Percentiles rank a stretch among this genome's conserved stretches.
Conservation (phyloP, 2,113 vertebrate genomes). For the Oryzias celebensis region DNA sequence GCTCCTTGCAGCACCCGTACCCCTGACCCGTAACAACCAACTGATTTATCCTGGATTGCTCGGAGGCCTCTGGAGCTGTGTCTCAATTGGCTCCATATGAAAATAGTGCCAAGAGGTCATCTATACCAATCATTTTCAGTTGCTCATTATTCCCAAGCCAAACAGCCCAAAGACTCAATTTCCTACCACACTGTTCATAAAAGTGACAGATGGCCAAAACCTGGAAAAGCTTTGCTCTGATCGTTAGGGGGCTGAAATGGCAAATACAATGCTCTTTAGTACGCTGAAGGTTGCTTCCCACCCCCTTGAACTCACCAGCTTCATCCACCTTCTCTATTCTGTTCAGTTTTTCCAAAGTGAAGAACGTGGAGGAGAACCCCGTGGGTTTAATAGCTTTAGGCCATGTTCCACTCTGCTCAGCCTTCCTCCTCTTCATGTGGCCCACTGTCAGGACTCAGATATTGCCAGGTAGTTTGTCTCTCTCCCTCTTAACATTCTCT, state of each 20-base stretch:
- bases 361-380: slow-evolving; percentile 54
- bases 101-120: slow-evolving; percentile 71
- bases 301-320: slow-evolving; percentile 45
- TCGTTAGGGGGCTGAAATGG: slow-evolving; percentile 57
- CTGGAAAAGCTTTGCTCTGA: slow-evolving; percentile 73
- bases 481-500: slow-evolving; percentile 37
- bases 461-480: slow-evolving; percentile 60
- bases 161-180: slow-evolving; percentile 76
- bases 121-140: slow-evolving; percentile 78
- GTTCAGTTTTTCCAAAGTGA: slow-evolving; percentile 68
- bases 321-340: slow-evolving; percentile 59
- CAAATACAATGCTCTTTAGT: slow-evolving; percentile 67
- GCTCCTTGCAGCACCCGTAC: slow-evolving; percentile 57
- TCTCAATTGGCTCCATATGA: slow-evolving; percentile 75
- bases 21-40: slow-evolving; percentile 64
- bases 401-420: slow-evolving; percentile 57
- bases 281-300: slow-evolving; percentile 29
- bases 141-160: slow-evolving; percentile 75
- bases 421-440: slow-evolving; percentile 55
- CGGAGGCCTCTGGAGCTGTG: slow-evolving; percentile 60
- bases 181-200: slow-evolving; percentile 77
- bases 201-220: slow-evolving; percentile 80
- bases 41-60: slow-evolving; percentile 80
- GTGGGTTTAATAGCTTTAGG: slow-evolving; percentile 67
- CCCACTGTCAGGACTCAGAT: slow-evolving; percentile 56